Percentiles rank a stretch among this genome's conserved stretches.
Conservation (phyloP, 2,888 invertebrate genomes). For the Mystacides longicornis region DNA sequence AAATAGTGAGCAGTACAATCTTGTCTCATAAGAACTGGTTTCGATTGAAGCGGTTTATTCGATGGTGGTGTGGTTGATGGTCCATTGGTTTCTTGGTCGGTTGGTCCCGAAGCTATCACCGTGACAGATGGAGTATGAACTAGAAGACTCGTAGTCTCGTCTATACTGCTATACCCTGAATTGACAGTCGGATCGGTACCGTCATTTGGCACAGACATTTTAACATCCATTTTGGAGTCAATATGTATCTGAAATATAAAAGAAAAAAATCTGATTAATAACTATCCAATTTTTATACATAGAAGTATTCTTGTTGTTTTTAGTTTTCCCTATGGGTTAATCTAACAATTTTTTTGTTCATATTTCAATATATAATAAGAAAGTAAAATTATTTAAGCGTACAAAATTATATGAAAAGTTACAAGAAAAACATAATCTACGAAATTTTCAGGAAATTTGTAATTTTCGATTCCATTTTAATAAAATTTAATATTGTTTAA, state of each 20-base stretch:
- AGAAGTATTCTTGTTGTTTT: too few species aligned
- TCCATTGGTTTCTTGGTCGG: slow-evolving; percentile 29
- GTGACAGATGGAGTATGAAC: slow-evolving; percentile 56
- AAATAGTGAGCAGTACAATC: slow-evolving; percentile 74
- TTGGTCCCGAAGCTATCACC: slow-evolving; percentile 35
- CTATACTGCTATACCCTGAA: slow-evolving; percentile 66
- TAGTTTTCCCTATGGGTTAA: too few species aligned
- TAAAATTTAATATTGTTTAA: too few species aligned
- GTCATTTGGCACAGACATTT: slow-evolving; percentile 42
- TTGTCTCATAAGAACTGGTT: slow-evolving; percentile 78
- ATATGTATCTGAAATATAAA: slow-evolving; percentile 20
- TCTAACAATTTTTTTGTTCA: too few species aligned
- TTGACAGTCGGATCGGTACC: slow-evolving; percentile 52
- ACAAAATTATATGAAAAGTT: too few species aligned
- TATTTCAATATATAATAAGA: too few species aligned
- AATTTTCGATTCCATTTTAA: too few species aligned
- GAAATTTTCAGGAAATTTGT: too few species aligned
- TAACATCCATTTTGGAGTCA: slow-evolving; percentile 13
- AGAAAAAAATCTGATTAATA: neutral
- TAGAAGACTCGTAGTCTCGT: slow-evolving; percentile 75
- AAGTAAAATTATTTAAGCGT: too few species aligned
- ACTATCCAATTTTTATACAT: too few species aligned
- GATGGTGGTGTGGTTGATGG: slow-evolving; percentile 41
- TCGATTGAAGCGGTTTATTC: slow-evolving; percentile 48
- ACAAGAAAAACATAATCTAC: too few species aligned